Conservation (phyloP, 2,888 invertebrate species). For the Leucozona laternaria region DNA sequence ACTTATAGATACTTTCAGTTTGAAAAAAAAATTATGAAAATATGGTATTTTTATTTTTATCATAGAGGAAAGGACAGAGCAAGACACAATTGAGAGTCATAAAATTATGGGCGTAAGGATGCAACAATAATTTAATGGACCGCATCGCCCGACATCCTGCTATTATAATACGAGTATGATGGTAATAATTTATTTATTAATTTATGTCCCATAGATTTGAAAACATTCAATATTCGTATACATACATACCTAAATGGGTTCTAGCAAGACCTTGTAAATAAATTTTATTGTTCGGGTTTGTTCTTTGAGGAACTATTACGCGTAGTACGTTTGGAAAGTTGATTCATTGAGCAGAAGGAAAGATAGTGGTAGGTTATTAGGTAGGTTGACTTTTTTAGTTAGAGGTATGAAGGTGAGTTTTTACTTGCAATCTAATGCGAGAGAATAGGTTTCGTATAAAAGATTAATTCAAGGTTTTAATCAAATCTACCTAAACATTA, state of each 20-base stretch:
- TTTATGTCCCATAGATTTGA: slow-evolving; percentile 12
- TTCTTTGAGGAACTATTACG: background rate
- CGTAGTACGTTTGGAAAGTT: background rate
- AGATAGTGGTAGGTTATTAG: too few species aligned
- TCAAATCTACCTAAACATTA: too few species aligned
- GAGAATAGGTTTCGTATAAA: too few species aligned
- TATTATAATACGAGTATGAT: slow-evolving; percentile 9
- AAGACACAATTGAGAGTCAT: slow-evolving; percentile 43
- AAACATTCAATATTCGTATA: background rate
- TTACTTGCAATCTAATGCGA: too few species aligned
- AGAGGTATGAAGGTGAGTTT: too few species aligned
- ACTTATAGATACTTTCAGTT: background rate
- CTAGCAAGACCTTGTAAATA: slow-evolving; percentile 3
- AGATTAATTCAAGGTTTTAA: too few species aligned
- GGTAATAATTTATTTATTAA: slow-evolving; percentile 31
- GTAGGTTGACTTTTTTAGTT: too few species aligned
- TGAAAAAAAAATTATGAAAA: slow-evolving; percentile 65
- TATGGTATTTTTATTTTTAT: slow-evolving; percentile 44
- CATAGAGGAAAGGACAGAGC: slow-evolving; percentile 18
- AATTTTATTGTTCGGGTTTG: background rate
- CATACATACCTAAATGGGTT: background rate
- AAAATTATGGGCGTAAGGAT: slow-evolving; percentile 69
- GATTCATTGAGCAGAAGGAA: background rate
- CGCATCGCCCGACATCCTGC: slow-evolving; percentile 64
- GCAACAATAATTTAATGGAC: slow-evolving; percentile 70